Evolutionary conservation across 2,888 invertebrate species (phyloP), one percentile per base, ranked within the genome.

Genomic region (Heliconius erato): DNA sequence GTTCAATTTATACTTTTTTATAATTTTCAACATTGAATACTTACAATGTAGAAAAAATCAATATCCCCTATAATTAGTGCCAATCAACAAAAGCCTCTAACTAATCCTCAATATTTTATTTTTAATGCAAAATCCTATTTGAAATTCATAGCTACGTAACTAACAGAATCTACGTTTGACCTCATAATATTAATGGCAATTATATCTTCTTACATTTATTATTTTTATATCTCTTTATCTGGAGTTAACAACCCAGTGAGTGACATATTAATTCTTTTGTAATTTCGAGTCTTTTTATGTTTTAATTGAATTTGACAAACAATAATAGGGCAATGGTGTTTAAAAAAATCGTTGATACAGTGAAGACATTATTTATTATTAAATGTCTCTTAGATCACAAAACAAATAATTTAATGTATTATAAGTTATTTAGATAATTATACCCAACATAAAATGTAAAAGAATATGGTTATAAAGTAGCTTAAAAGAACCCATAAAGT

Each of bases 401-500:
- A 11, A 71, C 12, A n/a, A 44, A 5, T 40, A 12, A 71, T 71
- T 23, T 71, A 12, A 40, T 16, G 7, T n/a, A 35, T 35, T 35
- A 9, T 35, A 40, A 71, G 44, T 71, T 26, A 59, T 32, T 59
- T 14, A 63, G 23, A 35, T 76, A 76, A 76, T 32, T 69, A 49
- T 54, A 69, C 28, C n/a, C 26, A 12, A 81, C 35, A 65, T 54
- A 49, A 67, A 74, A 32, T 77, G 44, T n/a, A 44, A 69, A 40
- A 83, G 16, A 68, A 65, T 69, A 78, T 71, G n/a, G 65, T 44
- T 32, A 84, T 79, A 80, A 68, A 84, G n/a, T 77, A 14, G 35
- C 32, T 28, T 78, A n/a, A 77, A 16, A 26, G 59, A 74, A 80
- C 71, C 40, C 76, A 67, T 83, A 80, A 83, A 59, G 68, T 67